A percentile compares a stretch with the other conserved stretches of the same genome.
phyloP scores from a whole-genome alignment of 2,888 invertebrate species.

The Phymatocera aterrima region DNA sequence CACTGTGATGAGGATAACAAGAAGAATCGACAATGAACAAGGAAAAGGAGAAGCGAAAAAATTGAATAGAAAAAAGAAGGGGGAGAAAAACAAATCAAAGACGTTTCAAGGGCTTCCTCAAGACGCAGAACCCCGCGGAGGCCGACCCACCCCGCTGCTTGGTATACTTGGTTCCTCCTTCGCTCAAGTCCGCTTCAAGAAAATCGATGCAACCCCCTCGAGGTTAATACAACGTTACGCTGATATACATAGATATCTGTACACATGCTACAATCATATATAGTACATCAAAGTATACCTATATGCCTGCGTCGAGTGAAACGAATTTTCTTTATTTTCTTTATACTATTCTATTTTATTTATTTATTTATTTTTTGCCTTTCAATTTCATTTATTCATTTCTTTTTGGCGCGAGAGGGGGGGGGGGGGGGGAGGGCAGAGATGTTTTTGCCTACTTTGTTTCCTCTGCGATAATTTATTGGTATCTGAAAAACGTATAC shows the following conservation, averaged over 20 bases:
- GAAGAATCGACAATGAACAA: too few relatives aligned
- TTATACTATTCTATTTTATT: not conserved
- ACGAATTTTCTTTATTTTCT: not conserved
- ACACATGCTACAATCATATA: too few relatives aligned
- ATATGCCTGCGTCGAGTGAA: not conserved
- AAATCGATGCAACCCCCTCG: conserved; percentile 27
- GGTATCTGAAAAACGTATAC: too few relatives aligned
- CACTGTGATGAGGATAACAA: too few relatives aligned
- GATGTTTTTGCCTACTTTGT: too few relatives aligned
- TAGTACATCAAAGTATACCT: not conserved
- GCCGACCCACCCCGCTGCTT: not conserved
- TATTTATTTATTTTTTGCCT: not conserved
- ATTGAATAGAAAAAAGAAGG: too few relatives aligned
- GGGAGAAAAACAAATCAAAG: not conserved
- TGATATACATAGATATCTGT: too few relatives aligned
- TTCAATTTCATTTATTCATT: too few relatives aligned
- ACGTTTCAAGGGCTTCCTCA: conserved; percentile 2
- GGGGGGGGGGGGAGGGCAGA: too few relatives aligned
- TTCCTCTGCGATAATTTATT: too few relatives aligned
- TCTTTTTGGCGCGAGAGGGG: too few relatives aligned
- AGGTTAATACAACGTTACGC: conserved; percentile 16
- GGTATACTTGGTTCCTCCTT: conserved; percentile 1
- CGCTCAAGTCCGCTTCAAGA: conserved; percentile 2
- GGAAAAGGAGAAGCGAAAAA: too few relatives aligned
- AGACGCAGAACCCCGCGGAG: not conserved